Base-by-base conservation (phyloP, 2,888 invertebrate species). In the Scaeva pyrastri region DNA sequence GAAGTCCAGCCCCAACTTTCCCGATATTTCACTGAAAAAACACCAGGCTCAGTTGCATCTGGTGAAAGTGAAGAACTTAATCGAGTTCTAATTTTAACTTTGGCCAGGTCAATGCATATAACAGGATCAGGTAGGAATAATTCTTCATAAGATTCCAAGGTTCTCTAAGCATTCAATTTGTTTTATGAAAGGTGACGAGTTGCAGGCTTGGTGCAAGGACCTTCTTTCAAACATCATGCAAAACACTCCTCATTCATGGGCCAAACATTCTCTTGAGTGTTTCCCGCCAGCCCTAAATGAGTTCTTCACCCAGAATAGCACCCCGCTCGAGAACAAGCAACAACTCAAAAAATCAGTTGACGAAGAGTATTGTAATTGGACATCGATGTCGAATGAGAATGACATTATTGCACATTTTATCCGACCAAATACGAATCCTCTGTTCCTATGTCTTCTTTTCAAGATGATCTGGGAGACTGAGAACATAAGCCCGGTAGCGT, bases 341-440 rank as follows among this genome's bases (percentile, higher is more conserved):
- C 95, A 97, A 88, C 93, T 98, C 1, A 98, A 97, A 92, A 97
- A 97, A 93, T 97, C 97, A 0, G 98, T 98, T 0, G 98, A 98
- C 90, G 98, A 98, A 90, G 99, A 99, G 90, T 98, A 98, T 90
- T 94, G 98, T 87, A 98, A 98, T 91, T 98, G 98, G 98, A 97
- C 96, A 55, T 97, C 97, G 0, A 98, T 99, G 98, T 97, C 96
- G 55, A 98, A 98, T 92, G 98, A 99, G 91, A 98, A 97, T 91
- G 98, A 98, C 91, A 97, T 98, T 50, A 97, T 99, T 89, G 96
- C 97, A 1, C 98, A 99, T 92, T 99, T 99, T 91, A 97, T 98
- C 1, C 96, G 97, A 19, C 96, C 97, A n/a, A 97, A 97, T 50
- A 97, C 98, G 3, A 97, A 98, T 43, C 96, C 97, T 0, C 93